Conservation (phyloP, 2,888 invertebrate genomes). For the Phyto melanocephala region DNA sequence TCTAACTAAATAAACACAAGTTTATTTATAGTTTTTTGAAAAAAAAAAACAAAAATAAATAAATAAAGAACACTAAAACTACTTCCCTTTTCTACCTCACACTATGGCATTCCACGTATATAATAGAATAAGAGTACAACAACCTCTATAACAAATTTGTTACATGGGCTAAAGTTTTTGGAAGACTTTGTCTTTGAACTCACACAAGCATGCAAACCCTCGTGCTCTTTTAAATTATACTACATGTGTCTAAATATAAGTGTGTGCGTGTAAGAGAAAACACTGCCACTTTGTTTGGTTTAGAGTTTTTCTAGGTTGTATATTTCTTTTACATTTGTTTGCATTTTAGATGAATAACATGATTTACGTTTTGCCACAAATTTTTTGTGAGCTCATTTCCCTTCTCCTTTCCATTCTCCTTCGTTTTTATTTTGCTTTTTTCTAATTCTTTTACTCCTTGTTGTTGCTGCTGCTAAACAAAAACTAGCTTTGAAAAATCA, state of each 20-base stretch:
- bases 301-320: neutral
- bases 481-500: neutral
- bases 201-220: neutral
- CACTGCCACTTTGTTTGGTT: neutral
- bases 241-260: too few species aligned
- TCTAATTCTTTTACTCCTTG: neutral
- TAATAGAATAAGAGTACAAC: neutral
- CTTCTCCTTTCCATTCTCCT: neutral
- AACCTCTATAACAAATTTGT: conserved; percentile 26
- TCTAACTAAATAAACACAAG: neutral
- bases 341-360: conserved; percentile 40
- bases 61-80: too few species aligned
- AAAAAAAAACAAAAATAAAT: neutral
- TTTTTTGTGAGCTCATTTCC: neutral
- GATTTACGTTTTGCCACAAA: conserved; percentile 36
- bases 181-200: neutral
- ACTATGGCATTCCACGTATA: neutral
- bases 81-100: neutral
- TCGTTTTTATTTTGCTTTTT: neutral
- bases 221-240: neutral
- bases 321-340: neutral
- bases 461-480: neutral
- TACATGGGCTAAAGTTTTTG: conserved; percentile 8
- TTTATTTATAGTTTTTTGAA: neutral
- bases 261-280: too few species aligned